A percentile compares a stretch with the other conserved stretches of the same genome.
Conservation (phyloP, 2,113 vertebrate genomes). For the Urocitellus parryii region DNA sequence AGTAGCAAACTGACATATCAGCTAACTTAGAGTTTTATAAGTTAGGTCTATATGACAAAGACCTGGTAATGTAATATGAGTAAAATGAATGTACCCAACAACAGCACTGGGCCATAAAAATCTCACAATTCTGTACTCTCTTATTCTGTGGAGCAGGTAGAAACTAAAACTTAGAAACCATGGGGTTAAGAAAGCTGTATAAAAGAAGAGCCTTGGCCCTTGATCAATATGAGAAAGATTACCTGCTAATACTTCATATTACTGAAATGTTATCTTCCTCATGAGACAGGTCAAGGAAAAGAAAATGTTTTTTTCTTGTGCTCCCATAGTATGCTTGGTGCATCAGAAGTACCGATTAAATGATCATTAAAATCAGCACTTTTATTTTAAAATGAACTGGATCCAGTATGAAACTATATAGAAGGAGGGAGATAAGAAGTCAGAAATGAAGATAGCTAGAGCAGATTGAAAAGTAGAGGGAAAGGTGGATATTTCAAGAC, state of each 20-base stretch:
- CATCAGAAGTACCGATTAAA: neutral
- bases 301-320: neutral
- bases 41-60: fast-evolving
- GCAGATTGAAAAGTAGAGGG: neutral
- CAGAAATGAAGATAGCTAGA: neutral
- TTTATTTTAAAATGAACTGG: neutral
- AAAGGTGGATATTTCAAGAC: neutral
- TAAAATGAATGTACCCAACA: neutral
- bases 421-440: neutral
- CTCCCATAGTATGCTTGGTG: neutral
- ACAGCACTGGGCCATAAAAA: neutral
- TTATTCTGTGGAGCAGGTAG: neutral
- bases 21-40: neutral
- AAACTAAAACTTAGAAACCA: neutral
- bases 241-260: neutral
- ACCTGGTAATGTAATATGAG: neutral
- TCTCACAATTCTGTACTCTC: neutral
- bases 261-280: neutral
- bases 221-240: neutral
- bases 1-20: neutral
- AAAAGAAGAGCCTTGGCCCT: neutral
- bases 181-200: neutral
- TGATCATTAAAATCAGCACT: neutral
- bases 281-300: neutral
- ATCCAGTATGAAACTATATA: neutral